These are phyloP conservation scores for Palythoa heliodiscus DNA, from an alignment of 92 coral and sea anemone genomes.

Conservation along the genomic window DNA sequence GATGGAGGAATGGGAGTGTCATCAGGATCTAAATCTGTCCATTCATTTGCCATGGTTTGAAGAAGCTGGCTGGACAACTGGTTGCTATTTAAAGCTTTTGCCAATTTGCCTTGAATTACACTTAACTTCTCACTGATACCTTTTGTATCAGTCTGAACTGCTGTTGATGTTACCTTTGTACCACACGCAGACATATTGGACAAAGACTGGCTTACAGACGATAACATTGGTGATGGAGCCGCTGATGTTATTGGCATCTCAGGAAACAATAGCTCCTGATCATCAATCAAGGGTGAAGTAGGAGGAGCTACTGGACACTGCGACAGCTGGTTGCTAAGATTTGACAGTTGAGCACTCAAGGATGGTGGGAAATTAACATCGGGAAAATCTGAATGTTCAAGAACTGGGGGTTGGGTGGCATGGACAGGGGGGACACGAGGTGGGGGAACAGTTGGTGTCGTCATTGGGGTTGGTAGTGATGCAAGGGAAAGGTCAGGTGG, in stretches of 20 bases:
- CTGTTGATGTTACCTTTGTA: slow-evolving; percentile 74
- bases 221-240: slow-evolving; percentile 68
- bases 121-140: slow-evolving; percentile 82
- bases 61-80: slow-evolving; percentile 47
- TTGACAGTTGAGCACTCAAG: slow-evolving; percentile 70
- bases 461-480: slow-evolving; percentile 76
- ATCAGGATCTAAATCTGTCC: slow-evolving; percentile 69
- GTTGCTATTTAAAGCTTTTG: slow-evolving; percentile 63
- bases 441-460: slow-evolving; percentile 90
- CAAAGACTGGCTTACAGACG: slow-evolving; percentile 76
- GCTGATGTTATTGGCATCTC: slow-evolving; percentile 76
- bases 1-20: slow-evolving; percentile 78
- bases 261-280: slow-evolving; percentile 67
- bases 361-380: slow-evolving; percentile 60
- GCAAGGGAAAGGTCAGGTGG: slow-evolving; percentile 90
- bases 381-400: slow-evolving; percentile 83
- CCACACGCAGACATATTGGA: slow-evolving; percentile 67
- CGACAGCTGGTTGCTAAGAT: slow-evolving; percentile 63
- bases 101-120: slow-evolving; percentile 87
- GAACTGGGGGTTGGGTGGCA: slow-evolving; percentile 85
- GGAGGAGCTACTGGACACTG: slow-evolving; percentile 74
- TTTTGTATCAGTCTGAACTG: slow-evolving; percentile 87
- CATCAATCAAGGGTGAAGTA: slow-evolving; percentile 70
- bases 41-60: slow-evolving; percentile 43
- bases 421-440: slow-evolving; percentile 99